Evolutionary conservation across 2,888 invertebrate genomes (phyloP), one percentile per base, ranked within the genome.

Genomic region (Ectemnius lituratus): DNA sequence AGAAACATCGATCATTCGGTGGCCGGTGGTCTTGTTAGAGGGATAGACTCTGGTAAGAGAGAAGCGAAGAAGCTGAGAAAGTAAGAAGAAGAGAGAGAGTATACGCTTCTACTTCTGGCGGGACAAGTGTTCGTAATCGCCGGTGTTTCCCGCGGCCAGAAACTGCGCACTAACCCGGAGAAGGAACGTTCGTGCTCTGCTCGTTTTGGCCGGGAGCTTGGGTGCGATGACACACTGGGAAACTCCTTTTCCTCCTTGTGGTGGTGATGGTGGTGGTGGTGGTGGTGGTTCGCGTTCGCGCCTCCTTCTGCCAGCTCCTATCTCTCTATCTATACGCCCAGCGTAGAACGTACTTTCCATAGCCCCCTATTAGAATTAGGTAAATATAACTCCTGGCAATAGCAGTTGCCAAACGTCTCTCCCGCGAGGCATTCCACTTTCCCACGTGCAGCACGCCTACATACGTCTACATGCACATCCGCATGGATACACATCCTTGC

Each of bases 191-290:
- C 58, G 78, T 70, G 67, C 52, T 52, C 3, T 16, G 52, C 16
- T 52, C 52, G 52, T 52, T 52, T 52, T 52, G 16, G 52, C 23
- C 23, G 5, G 5, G 14, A 1, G 16, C 16, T 52, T 8, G 52
- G n/a, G 61, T 70, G 72, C 79, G 73, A 75, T 87, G 88, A 88
- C 87, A 85, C 88, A 88, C 85, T 78, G 88, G 88, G 83, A 88
- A 88, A 86, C 75, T 85, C 78, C 71, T 74, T 66, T 70, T 73
- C 78, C 76, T 66, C 68, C 68, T 71, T 6, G 37, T 11, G 8
- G 6, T 23, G 20, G 20, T 20, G 20, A 2, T 20, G n/a, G n/a
- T n/a, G n/a, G n/a, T n/a, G n/a, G n/a, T n/a, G 23, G 23, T 23
- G 23, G 23, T 23, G 23, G 23, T 71, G 63, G 57, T 56, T 63